phyloP scores from a whole-genome alignment of 2,888 invertebrate species.

The Dichetophora obliterata region DNA sequence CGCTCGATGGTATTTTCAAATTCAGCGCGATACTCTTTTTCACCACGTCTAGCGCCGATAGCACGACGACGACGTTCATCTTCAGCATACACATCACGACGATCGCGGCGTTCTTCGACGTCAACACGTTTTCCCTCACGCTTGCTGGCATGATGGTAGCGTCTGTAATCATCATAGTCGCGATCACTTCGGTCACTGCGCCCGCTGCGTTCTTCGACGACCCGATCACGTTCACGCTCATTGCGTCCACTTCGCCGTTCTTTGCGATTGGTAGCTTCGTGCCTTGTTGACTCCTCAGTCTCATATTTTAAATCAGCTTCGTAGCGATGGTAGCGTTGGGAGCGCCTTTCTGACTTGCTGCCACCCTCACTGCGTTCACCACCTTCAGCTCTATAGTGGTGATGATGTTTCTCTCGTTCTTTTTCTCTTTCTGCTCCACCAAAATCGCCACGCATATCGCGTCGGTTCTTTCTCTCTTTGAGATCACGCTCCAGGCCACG shows the following conservation, averaged over 20 bases:
- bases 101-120: constrained; percentile 48
- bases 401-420: constrained; percentile 47
- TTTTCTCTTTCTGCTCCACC: not conserved
- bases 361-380: constrained; percentile 49
- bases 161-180: constrained; percentile 54
- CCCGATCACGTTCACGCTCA: constrained; percentile 50
- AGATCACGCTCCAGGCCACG: constrained; percentile 63
- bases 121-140: constrained; percentile 53
- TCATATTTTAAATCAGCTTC: constrained; percentile 79
- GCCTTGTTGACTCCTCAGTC: constrained; percentile 73
- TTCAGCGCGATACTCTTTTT: constrained; percentile 47
- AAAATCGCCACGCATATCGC: constrained; percentile 56
- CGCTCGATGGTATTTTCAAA: constrained; percentile 52
- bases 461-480: constrained; percentile 48
- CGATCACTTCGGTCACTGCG: constrained; percentile 58
- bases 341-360: constrained; percentile 47
- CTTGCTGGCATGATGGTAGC: constrained; percentile 49
- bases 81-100: constrained; percentile 47
- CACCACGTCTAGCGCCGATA: constrained; percentile 46
- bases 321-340: constrained; percentile 67
- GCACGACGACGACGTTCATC: constrained; percentile 51
- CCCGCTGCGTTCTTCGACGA: constrained; percentile 50
- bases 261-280: constrained; percentile 52
- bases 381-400: constrained; percentile 44
- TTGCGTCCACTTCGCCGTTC: constrained; percentile 52